Conservation (phyloP, 2,113 vertebrate genomes). For the Limanda limanda region DNA sequence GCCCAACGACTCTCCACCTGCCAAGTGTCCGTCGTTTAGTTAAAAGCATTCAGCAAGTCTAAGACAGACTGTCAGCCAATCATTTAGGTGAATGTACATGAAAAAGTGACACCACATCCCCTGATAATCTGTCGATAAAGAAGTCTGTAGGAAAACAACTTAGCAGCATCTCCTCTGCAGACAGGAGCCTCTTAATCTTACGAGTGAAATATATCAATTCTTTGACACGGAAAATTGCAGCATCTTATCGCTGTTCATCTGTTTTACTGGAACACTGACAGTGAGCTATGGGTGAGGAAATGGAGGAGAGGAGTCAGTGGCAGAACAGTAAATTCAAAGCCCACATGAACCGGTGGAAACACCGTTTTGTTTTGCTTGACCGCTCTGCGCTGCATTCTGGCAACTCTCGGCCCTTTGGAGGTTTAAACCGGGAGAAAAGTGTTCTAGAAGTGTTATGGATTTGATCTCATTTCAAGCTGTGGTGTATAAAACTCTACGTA, state of each 20-base stretch:
- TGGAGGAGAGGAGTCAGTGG: constrained; percentile 35
- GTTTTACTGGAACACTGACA: constrained; percentile 35
- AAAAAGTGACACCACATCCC: background rate
- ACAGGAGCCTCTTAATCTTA: constrained; percentile 1
- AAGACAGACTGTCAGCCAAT: no score
- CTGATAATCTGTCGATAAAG: no score
- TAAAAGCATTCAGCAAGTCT: background rate
- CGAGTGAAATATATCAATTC: background rate
- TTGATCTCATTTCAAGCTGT: constrained; percentile 2
- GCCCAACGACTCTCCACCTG: constrained; percentile 83
- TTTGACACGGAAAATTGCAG: background rate
- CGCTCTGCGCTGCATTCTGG: background rate
- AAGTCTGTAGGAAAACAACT: background rate
- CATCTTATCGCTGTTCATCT: constrained; percentile 8
- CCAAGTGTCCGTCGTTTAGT: constrained; percentile 77
- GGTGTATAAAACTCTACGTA: no score
- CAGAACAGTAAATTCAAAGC: constrained; percentile 56
- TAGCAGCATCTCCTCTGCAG: background rate
- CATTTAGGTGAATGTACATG: background rate
- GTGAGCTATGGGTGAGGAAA: constrained; percentile 36
- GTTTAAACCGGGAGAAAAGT: constrained; percentile 11
- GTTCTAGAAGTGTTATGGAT: constrained; percentile 8
- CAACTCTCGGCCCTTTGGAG: background rate
- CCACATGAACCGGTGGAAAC: constrained; percentile 5
- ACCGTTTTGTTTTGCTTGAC: constrained; percentile 49